Evolutionary conservation across 1,140 invertebrate species (phyloP), one percentile per base, ranked within the genome.

Genomic region (Augochlora pura): DNA sequence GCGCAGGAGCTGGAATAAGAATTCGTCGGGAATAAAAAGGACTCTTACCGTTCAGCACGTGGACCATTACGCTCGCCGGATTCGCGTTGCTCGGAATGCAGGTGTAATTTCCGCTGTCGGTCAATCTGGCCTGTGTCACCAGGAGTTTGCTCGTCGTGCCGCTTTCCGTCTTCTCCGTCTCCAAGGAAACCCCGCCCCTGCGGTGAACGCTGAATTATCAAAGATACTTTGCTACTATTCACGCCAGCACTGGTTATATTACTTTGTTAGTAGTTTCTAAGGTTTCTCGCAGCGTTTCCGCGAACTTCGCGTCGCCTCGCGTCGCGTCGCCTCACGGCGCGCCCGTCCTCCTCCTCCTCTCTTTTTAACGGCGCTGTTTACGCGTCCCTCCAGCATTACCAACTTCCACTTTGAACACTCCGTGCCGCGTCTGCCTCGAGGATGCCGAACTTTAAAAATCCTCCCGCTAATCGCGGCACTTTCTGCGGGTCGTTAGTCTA

Each of bases 71-170:
- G 77, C 96, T 97, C 68, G 97, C 97, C 21, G 97, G 96, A 88
- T 97, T 96, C 49, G 97, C 97, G 90, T 97, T 97, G 91, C 96
- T 96, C 62, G 97, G 97, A 85, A 96, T 95, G 91, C 97, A 98
- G 32, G 96, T 97, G 92, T 98, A 98, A 93, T 97, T 97, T 84
- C 97, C 98, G 49, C 97, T 97, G 93, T 98, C 97, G 46, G 94
- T 94, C 62, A 97, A 94, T 32, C 96, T 95, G 18, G 97, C 97
- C 90, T 97, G 96, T 16, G 97, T 98, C 81, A 98, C 95, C 89
- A 98, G 95, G 79, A 98, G 94, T 89, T 97, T 97, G 92, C 97
- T 98, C 62, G 97, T 97, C 54, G 97, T 98, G 18, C 97, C 97
- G 10, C 95, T 94, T 86, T 97, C 97, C 7, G 97, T 97, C 93